Evolutionary conservation across 53 echinoderm and acorn worm genomes (phyloP).

Genomic region (Antedon mediterranea): DNA sequence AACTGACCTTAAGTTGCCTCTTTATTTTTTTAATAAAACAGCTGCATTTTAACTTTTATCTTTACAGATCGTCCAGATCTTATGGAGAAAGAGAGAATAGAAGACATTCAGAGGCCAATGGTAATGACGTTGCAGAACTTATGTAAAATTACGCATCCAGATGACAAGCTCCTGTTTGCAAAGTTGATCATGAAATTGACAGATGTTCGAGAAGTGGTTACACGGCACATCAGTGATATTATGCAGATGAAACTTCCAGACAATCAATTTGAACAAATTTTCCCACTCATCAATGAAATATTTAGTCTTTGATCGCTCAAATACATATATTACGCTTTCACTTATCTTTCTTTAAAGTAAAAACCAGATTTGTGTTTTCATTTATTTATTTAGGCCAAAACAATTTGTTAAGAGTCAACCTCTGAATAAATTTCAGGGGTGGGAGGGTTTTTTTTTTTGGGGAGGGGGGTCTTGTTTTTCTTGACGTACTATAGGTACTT

Average conservation of each 20-base stretch:
- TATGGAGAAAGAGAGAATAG: conserved; percentile 63
- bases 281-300: conserved; percentile 95
- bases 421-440: too few relatives aligned
- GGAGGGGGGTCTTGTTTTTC: too few relatives aligned
- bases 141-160: conserved; percentile 95
- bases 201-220: conserved; percentile 94
- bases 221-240: conserved; percentile 86
- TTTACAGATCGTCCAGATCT: conserved; percentile 98
- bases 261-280: conserved; percentile 87
- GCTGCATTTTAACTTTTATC: too few relatives aligned
- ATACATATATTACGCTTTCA: too few relatives aligned
- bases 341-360: too few relatives aligned
- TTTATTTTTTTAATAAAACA: too few relatives aligned
- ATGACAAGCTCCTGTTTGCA: conserved; percentile 98
- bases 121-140: conserved; percentile 80
- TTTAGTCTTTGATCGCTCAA: conserved; percentile 66
- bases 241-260: conserved; percentile 99
- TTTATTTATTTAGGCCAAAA: too few relatives aligned
- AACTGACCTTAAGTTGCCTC: too few relatives aligned
- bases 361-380: too few relatives aligned
- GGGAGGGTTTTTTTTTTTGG: too few relatives aligned
- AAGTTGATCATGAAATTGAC: conserved; percentile 98
- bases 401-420: too few relatives aligned
- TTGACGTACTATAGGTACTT: too few relatives aligned
- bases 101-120: conserved; percentile 85